Conservation (phyloP, 2,113 vertebrate genomes). For the Hiodon tergisus region DNA sequence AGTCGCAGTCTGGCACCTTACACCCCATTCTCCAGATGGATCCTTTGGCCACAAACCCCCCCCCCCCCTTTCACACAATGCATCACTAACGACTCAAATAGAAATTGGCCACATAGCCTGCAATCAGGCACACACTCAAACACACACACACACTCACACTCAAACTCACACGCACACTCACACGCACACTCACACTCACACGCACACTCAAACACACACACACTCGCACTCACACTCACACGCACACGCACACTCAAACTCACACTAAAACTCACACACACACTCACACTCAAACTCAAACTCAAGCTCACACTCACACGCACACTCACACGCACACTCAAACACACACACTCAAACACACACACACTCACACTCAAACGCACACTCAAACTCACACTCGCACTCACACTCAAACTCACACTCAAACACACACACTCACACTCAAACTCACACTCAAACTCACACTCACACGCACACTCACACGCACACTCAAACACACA, state of each 20-base stretch:
- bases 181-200: neutral
- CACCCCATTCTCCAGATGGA: neutral
- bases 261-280: slow-evolving; percentile 7
- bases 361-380: neutral
- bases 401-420: neutral
- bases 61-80: too few relatives aligned
- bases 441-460: too few relatives aligned
- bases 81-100: neutral
- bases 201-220: slow-evolving; percentile 7
- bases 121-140: neutral
- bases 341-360: neutral
- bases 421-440: neutral
- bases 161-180: neutral
- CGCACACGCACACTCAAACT: neutral
- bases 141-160: slow-evolving; percentile 1
- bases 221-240: neutral
- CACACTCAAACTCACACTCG: neutral
- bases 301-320: slow-evolving; percentile 8
- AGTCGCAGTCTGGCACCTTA: neutral
- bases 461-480: slow-evolving; percentile 8
- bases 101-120: neutral
- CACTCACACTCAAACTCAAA: neutral
- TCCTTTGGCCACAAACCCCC: too few relatives aligned
- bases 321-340: neutral
- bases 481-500: neutral